Base-by-base conservation (phyloP, 2,888 invertebrate genomes). In the Macrosiphum euphorbiae region DNA sequence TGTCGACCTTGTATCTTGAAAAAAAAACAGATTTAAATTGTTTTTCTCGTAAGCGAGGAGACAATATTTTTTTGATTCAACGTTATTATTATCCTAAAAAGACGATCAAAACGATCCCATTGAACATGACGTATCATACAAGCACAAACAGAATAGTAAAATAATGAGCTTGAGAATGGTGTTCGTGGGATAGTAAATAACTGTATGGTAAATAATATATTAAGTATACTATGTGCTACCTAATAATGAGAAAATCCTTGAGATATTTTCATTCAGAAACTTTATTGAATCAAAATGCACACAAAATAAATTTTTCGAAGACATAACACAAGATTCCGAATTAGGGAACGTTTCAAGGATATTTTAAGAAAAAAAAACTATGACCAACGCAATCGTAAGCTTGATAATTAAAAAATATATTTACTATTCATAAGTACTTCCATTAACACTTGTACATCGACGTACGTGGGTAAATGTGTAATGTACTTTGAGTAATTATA, bases 1-100 rank as follows among this genome's bases (percentile, higher is more conserved):
- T 55, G 35, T 94, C 26, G 61, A 94, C 93, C 93, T 94, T 94
- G 93, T 90, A 52, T 61, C 85, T 86, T 94, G 93, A 94, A 90
- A 93, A 94, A 90, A 89, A 44, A 28, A 50, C 41, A 91, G 44
- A 91, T 92, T 44, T 16, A 3, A 67, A 67, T 50, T 50, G 24
- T 92, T 61, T 58, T 50, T 26, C 47, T 47, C 24, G 78, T 35
- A 78, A 35, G n/a, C 16, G 5, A 2, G 0, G 67, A 67, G n/a
- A 67, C 20, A 67, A 67, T 28, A 11, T 78, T 10, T 47, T 85
- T 91, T 55, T 41, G 2, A 50, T 87, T 35, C 8, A 26, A 61
- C 26, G 24, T 47, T 61, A 35, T n/a, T 35, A 44, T 47, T 55
- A 55, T n/a, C 44, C 16, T 16, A 50, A 16, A 20, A 35, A 44